phyloP scores from a whole-genome alignment of 2,797 vertebrate species.

The Leuciscus waleckii region DNA sequence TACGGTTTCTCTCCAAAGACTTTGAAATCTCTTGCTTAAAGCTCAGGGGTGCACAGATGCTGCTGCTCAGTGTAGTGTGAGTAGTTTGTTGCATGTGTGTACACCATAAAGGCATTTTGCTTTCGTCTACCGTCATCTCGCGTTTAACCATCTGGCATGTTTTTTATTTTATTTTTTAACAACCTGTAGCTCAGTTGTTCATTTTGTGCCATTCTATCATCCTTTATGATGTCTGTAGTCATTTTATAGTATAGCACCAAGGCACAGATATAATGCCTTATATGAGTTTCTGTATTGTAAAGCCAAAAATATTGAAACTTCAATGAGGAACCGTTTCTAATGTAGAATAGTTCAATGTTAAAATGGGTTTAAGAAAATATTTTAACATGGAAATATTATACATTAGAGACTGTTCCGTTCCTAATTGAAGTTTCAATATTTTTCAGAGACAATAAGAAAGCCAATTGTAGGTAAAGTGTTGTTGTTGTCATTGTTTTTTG shows the following conservation, averaged over 20 bases:
- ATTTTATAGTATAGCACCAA: background rate
- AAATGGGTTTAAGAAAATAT: background rate
- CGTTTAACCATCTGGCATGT: constrained; percentile 48
- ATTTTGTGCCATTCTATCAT: constrained; percentile 34
- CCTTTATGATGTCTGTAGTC: constrained; percentile 21
- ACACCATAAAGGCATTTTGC: constrained; percentile 75
- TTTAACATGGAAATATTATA: too few relatives aligned
- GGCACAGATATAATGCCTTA: too few relatives aligned
- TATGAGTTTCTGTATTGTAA: background rate
- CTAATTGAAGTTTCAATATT: too few relatives aligned
- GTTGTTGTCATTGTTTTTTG: background rate
- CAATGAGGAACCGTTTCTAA: background rate
- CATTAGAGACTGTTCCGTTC: too few relatives aligned
- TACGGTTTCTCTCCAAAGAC: background rate
- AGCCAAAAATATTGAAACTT: background rate
- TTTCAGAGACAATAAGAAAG: background rate
- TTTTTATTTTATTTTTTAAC: constrained; percentile 1
- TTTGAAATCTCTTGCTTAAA: constrained; percentile 1
- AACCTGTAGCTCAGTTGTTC: constrained; percentile 41
- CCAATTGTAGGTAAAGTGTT: background rate
- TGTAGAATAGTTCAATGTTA: constrained; percentile 17
- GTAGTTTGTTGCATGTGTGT: constrained; percentile 67
- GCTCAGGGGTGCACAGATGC: constrained; percentile 39
- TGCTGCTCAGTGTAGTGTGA: constrained; percentile 41
- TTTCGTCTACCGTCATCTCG: constrained; percentile 61